Base-by-base conservation (phyloP, 2,113 vertebrate genomes). In the Grammomys dolichurus region DNA sequence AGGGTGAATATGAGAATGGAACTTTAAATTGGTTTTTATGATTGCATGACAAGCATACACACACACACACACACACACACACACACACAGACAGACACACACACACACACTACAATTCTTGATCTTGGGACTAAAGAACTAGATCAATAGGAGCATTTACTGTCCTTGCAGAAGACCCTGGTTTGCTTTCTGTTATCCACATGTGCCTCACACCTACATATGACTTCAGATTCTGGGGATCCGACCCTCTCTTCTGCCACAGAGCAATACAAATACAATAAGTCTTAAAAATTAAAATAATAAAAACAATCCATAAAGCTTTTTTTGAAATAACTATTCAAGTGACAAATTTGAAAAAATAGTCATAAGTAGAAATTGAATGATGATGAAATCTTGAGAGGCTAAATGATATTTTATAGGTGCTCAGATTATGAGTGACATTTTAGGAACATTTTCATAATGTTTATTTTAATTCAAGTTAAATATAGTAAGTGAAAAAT, bases 381-480 rank as follows among this genome's bases (percentile, higher is more conserved):
- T 10, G 60, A 36, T 91, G 5, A 28, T 43, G 43, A 65, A 16
- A 67, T 65, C 48, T 65, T 46, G 48, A 69, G 31, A 75, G 86
- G 3, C 0, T 16, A 56, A 94, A 90, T 0, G 24, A 85, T 4
- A 46, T 85, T 93, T 4, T 82, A 36, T 65, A 8, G 22, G 22
- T 84, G 3, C 54, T 81, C 86, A 3, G 8, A 43, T 89, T 91
- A 16, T 89, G 19, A 67, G 3, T 72, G 16, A 65, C 60, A 51
- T 69, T 69, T 73, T 81, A 75, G 7, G 75, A 19, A 31, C 6
- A 72, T 93, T 96, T 9, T 85, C 81, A 22, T 46, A 78, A n/a
- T 4, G 13, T 17, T 46, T 80, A 9, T 36, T 92, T 90, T 94
- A 95, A 78, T 84, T 90, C 90, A 90, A 69, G 26, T 63, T 89